Percentiles rank a stretch among this genome's conserved stretches.
phyloP scores from a whole-genome alignment of 2,113 vertebrate genomes.

The Urocolius indicus region DNA sequence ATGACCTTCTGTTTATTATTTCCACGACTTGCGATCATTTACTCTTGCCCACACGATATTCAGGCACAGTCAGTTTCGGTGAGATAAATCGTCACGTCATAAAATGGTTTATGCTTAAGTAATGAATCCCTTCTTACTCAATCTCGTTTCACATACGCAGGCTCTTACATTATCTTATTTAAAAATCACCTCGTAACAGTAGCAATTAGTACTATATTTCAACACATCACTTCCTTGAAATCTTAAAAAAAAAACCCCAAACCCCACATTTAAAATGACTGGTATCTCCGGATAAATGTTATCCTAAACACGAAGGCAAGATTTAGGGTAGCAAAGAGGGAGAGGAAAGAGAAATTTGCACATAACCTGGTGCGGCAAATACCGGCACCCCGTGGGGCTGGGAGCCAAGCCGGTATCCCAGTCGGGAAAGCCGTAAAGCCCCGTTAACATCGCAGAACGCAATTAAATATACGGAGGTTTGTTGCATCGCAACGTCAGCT shows the following conservation, averaged over 20 bases:
- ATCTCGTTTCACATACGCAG: neutral
- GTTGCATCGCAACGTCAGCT: conserved; percentile 27
- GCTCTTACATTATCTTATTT: neutral
- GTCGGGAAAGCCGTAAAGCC: neutral
- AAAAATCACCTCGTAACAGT: neutral
- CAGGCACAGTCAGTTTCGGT: neutral
- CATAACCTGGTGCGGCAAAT: neutral
- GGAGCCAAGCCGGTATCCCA: neutral
- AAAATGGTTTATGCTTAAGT: conserved; percentile 31
- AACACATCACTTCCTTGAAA: neutral
- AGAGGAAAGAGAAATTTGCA: neutral
- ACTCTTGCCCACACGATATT: neutral
- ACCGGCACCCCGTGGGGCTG: neutral
- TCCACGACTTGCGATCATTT: neutral
- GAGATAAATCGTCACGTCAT: conserved; percentile 46
- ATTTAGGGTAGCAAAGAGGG: neutral
- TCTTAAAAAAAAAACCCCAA: fast-evolving
- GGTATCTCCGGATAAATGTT: neutral
- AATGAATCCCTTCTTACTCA: neutral
- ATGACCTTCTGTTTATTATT: conserved; percentile 7
- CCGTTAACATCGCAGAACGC: neutral
- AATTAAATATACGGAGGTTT: conserved; percentile 24
- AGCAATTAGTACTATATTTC: neutral
- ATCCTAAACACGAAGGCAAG: neutral
- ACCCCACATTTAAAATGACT: neutral